A percentile compares a stretch with the other conserved stretches of the same genome.
Evolutionary conservation across 1,140 invertebrate species (phyloP).

Genomic region (Dryas iulia): DNA sequence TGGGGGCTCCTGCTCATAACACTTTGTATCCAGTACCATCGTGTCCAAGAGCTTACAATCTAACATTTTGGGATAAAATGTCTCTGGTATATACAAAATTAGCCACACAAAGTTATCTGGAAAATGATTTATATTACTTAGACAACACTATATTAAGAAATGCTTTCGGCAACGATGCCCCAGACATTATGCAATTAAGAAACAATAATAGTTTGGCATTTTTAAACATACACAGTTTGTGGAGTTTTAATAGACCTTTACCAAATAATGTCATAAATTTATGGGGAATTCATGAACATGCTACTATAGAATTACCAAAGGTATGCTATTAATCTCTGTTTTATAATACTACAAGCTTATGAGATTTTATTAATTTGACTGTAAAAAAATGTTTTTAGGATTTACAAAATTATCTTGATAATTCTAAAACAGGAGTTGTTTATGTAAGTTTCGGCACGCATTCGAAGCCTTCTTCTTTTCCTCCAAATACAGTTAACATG

Average conservation of each 20-base stretch:
- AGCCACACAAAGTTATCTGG: neutral
- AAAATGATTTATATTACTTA: neutral
- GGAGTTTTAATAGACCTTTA: constrained; percentile 74
- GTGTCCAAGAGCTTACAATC: constrained; percentile 27
- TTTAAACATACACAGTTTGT: constrained; percentile 64
- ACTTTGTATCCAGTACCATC: constrained; percentile 38
- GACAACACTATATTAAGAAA: neutral
- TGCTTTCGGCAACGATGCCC: neutral
- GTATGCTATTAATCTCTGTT: constrained; percentile 18
- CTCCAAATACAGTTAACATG: constrained; percentile 42
- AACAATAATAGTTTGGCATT: constrained; percentile 50
- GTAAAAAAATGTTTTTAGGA: too few relatives aligned
- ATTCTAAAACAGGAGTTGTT: constrained; percentile 78
- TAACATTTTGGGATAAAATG: constrained; percentile 35
- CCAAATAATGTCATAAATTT: constrained; percentile 81
- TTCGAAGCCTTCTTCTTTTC: constrained; percentile 58
- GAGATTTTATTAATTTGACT: too few relatives aligned
- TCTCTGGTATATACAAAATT: constrained; percentile 15
- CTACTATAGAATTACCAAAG: constrained; percentile 56
- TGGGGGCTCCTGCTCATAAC: constrained; percentile 27
- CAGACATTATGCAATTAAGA: neutral
- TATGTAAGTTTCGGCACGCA: constrained; percentile 82
- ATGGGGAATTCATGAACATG: constrained; percentile 80
- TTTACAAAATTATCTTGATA: constrained; percentile 72
- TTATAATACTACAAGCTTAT: accelerated